Conservation (phyloP, 2,113 vertebrate genomes). For the Corythoichthys intestinalis region DNA sequence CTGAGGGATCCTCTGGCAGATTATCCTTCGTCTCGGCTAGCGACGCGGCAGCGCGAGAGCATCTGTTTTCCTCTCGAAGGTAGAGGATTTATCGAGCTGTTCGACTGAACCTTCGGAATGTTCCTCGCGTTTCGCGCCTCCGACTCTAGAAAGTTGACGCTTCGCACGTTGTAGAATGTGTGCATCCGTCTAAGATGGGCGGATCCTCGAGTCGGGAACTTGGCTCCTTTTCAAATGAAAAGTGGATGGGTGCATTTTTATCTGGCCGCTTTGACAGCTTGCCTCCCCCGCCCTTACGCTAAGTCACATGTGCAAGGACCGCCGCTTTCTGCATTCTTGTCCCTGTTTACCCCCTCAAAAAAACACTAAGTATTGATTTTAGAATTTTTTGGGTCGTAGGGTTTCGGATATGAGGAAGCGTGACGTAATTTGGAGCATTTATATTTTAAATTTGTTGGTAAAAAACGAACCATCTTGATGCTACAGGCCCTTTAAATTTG, state of each 20-base stretch:
- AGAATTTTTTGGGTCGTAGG: too few relatives aligned
- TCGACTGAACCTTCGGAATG: conserved; percentile 21
- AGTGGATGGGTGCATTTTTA: conserved; percentile 47
- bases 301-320: conserved; percentile 38
- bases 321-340: neutral
- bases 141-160: conserved; percentile 3
- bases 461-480: too few relatives aligned
- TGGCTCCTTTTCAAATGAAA: conserved; percentile 55
- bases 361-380: too few relatives aligned
- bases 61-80: conserved; percentile 56
- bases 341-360: neutral
- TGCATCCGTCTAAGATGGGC: conserved; percentile 16
- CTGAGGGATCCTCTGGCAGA: conserved; percentile 17
- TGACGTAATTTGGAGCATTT: too few relatives aligned
- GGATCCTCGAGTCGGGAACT: conserved; percentile 30
- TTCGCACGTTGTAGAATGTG: neutral
- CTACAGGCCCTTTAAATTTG: too few relatives aligned
- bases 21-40: conserved; percentile 19
- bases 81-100: conserved; percentile 33
- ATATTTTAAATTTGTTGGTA: too few relatives aligned
- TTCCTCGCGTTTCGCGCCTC: conserved; percentile 19
- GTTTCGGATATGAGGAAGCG: too few relatives aligned
- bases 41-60: conserved; percentile 40
- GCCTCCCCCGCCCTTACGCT: conserved; percentile 32
- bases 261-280: conserved; percentile 35